Evolutionary conservation across 2,888 invertebrate genomes (phyloP).

Genomic region (Epicampocera succincta): DNA sequence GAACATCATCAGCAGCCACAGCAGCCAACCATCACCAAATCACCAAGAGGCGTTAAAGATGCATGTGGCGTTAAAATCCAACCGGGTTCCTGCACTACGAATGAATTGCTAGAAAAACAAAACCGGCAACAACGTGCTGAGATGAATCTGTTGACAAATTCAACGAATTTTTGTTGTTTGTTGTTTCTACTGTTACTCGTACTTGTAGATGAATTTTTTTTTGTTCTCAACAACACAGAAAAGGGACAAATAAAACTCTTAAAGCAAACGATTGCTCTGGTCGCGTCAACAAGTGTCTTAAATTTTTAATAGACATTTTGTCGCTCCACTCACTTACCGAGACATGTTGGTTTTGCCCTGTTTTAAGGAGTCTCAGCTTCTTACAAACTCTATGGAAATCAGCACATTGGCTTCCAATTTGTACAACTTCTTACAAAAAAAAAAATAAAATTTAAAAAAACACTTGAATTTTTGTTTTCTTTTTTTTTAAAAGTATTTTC

Average conservation of each 20-base stretch:
- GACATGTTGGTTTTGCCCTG: neutral
- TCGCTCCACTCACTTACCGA: slow-evolving; percentile 13
- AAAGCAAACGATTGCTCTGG: slow-evolving; percentile 10
- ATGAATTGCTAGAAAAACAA: slow-evolving; percentile 35
- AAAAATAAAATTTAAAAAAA: too few relatives aligned
- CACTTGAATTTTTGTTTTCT: too few relatives aligned
- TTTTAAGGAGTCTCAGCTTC: too few relatives aligned
- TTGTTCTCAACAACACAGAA: neutral
- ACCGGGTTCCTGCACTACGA: slow-evolving; percentile 31
- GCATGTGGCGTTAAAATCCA: slow-evolving; percentile 48
- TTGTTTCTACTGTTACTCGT: slow-evolving; percentile 4
- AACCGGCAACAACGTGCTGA: slow-evolving; percentile 31
- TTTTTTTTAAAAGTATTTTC: too few relatives aligned
- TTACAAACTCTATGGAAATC: neutral
- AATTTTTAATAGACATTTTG: slow-evolving; percentile 25
- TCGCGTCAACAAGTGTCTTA: slow-evolving; percentile 29
- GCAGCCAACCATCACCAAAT: slow-evolving; percentile 3
- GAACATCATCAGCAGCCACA: slow-evolving; percentile 25
- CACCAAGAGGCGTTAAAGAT: slow-evolving; percentile 32
- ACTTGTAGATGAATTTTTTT: slow-evolving; percentile 3
- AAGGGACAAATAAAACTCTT: neutral
- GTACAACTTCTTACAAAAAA: too few relatives aligned
- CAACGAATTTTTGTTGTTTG: neutral
- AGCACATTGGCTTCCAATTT: too few relatives aligned
- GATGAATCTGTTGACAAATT: slow-evolving; percentile 47